phyloP scores from a whole-genome alignment of 2,888 invertebrate species.

The Smittia sp. region DNA sequence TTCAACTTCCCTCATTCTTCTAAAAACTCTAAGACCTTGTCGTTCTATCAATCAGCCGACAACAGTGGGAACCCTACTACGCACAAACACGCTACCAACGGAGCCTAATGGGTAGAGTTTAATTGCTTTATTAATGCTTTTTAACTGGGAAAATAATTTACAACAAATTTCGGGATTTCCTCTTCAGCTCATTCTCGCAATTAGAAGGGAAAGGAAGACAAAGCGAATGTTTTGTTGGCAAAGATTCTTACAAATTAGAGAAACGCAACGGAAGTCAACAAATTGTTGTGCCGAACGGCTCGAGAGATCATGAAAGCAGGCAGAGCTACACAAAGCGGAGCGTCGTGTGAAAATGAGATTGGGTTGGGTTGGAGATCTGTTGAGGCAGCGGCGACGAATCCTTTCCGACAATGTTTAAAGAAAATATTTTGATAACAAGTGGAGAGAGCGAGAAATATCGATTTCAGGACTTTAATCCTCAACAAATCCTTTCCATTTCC shows the following conservation, averaged over 20 bases:
- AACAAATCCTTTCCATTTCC: conserved; percentile 10
- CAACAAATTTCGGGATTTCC: conserved; percentile 29
- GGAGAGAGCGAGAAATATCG: conserved; percentile 12
- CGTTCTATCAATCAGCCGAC: too few species aligned
- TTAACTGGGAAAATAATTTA: conserved; percentile 19
- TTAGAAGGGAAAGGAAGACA: not conserved
- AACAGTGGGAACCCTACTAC: too few species aligned
- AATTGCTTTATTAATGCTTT: conserved; percentile 38
- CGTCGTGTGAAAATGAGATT: too few species aligned
- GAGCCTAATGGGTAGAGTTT: conserved; percentile 13
- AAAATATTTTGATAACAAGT: conserved; percentile 19
- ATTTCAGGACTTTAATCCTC: conserved; percentile 5
- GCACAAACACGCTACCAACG: too few species aligned
- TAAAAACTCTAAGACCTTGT: too few species aligned
- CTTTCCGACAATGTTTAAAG: not conserved
- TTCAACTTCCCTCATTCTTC: too few species aligned
- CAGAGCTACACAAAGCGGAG: too few species aligned
- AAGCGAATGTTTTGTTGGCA: not conserved
- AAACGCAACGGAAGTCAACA: conserved; percentile 34
- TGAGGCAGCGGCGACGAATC: too few species aligned
- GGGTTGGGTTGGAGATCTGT: too few species aligned
- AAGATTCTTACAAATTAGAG: conserved; percentile 21
- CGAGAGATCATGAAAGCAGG: too few species aligned
- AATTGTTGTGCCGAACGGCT: not conserved
- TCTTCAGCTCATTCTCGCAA: not conserved